Conservation (phyloP, 1,140 invertebrate genomes). For the Cotesia vestalis region DNA sequence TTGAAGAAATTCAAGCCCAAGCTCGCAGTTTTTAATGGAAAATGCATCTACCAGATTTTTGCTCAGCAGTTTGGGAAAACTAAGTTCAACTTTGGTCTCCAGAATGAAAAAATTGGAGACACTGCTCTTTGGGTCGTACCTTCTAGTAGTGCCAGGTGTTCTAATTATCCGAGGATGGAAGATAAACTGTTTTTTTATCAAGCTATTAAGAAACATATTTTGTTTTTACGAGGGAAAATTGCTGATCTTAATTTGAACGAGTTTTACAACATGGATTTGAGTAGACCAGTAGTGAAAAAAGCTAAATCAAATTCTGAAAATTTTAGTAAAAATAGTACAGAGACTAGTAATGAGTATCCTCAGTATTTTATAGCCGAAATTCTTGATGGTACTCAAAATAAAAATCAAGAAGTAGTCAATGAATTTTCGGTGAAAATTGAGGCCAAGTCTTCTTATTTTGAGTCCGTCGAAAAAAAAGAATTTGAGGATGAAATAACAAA, state of each 20-base stretch:
- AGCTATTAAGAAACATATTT: constrained; percentile 57
- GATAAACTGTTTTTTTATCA: constrained; percentile 63
- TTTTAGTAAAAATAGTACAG: neutral
- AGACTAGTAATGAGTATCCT: neutral
- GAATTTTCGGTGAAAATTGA: neutral
- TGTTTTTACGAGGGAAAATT: constrained; percentile 56
- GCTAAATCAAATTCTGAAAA: too few species aligned
- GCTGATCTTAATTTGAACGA: constrained; percentile 47
- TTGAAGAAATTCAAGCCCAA: constrained; percentile 57
- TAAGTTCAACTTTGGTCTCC: constrained; percentile 58
- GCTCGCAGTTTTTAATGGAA: constrained; percentile 62
- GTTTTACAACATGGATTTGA: constrained; percentile 55
- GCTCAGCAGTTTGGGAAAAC: constrained; percentile 45
- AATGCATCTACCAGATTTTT: constrained; percentile 62
- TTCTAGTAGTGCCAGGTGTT: constrained; percentile 62
- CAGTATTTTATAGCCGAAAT: constrained; percentile 52
- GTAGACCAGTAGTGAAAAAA: constrained; percentile 33
- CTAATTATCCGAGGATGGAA: constrained; percentile 60
- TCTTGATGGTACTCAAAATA: constrained; percentile 8
- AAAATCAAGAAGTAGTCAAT: neutral
- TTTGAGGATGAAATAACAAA: too few species aligned
- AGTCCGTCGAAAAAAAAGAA: too few species aligned
- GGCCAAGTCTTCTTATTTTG: too few species aligned
- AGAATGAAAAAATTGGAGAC: constrained; percentile 50
- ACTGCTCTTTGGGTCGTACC: constrained; percentile 62